A percentile compares a stretch with the other conserved stretches of the same genome.
phyloP scores from a whole-genome alignment of 2,888 invertebrate species.

The Amphipoea lucens region DNA sequence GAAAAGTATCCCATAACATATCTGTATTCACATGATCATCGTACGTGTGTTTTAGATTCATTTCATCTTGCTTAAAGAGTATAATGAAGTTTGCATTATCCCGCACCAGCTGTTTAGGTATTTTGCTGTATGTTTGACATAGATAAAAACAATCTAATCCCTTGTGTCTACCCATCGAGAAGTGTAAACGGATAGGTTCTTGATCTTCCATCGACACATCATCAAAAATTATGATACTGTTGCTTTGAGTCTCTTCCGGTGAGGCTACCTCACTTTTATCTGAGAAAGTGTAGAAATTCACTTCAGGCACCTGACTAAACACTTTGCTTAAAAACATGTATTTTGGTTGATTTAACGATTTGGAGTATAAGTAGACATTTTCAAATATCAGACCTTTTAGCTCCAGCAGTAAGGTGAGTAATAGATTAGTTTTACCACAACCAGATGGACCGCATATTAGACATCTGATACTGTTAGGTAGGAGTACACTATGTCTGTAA shows the following conservation, averaged over 20 bases:
- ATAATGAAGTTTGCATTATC: no score
- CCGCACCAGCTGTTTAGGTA: no score
- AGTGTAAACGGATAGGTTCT: conserved; percentile 4
- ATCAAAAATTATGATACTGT: conserved; percentile 16
- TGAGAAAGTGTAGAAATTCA: conserved; percentile 17
- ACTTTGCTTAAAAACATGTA: background rate
- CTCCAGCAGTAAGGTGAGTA: conserved; percentile 3
- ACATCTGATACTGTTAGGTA: conserved; percentile 5
- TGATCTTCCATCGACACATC: conserved; percentile 20
- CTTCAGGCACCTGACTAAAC: background rate
- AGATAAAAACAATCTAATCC: conserved; percentile 18
- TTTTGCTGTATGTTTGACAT: conserved; percentile 15
- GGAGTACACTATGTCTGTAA: background rate
- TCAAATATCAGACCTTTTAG: conserved; percentile 2
- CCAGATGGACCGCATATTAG: conserved; percentile 3
- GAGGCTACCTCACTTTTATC: conserved; percentile 12
- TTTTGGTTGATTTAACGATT: conserved; percentile 2
- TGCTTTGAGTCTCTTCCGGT: conserved; percentile 11
- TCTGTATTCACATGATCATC: no score
- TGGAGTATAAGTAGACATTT: background rate
- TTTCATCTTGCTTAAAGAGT: no score
- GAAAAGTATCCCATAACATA: no score
- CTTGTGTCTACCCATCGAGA: background rate
- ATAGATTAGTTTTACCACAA: conserved; percentile 15
- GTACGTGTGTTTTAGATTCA: no score